A percentile compares a stretch with the other conserved stretches of the same genome.
Evolutionary conservation across 1,140 invertebrate genomes (phyloP).

Genomic region (Ruditapes philippinarum): DNA sequence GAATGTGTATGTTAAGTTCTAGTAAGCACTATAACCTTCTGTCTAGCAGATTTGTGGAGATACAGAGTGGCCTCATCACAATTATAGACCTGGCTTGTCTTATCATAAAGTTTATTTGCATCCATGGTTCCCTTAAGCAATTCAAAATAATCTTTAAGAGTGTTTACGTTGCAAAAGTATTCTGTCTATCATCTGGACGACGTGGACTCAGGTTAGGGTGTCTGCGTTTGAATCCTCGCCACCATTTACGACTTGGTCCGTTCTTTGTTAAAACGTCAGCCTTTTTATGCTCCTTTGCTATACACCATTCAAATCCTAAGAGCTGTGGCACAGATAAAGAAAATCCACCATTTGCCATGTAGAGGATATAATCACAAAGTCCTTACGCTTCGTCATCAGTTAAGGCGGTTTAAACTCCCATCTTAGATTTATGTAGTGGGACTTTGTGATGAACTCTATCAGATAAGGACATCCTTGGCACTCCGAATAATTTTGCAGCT

Average conservation of each 20-base stretch:
- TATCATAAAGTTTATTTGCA: too few relatives aligned
- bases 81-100: too few relatives aligned
- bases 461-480: not conserved
- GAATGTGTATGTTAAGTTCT: too few relatives aligned
- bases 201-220: slow-evolving; percentile 16
- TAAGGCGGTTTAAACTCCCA: slow-evolving; percentile 17
- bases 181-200: slow-evolving; percentile 3
- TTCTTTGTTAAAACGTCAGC: not conserved
- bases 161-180: not conserved
- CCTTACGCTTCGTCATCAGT: slow-evolving; percentile 6
- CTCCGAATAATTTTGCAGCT: slow-evolving; percentile 40
- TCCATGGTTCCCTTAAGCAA: too few relatives aligned
- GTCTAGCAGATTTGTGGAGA: too few relatives aligned
- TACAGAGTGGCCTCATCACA: too few relatives aligned
- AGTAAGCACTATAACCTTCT: too few relatives aligned
- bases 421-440: not conserved
- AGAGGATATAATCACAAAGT: slow-evolving; percentile 23
- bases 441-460: slow-evolving; percentile 32
- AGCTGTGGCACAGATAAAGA: too few relatives aligned
- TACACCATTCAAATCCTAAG: slow-evolving; percentile 40
- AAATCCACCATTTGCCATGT: slow-evolving; percentile 43
- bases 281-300: too few relatives aligned
- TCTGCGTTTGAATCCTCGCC: slow-evolving; percentile 19
- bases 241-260: slow-evolving; percentile 21
- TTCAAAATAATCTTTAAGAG: slow-evolving; percentile 23